Evolutionary conservation across 2,888 invertebrate genomes (phyloP).

Genomic region (Neoascia interrupta): DNA sequence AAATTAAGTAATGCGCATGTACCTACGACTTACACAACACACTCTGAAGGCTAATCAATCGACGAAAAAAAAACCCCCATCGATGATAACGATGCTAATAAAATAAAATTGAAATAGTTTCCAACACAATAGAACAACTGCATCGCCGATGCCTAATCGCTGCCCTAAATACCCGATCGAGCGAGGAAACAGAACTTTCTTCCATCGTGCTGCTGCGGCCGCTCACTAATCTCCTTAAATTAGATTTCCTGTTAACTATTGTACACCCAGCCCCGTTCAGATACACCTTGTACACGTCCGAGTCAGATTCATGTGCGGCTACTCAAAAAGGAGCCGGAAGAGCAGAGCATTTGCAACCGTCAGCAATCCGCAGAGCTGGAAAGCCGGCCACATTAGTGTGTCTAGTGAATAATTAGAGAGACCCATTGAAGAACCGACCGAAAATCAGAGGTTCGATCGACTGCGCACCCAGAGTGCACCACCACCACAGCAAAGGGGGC

Average conservation of each 20-base stretch:
- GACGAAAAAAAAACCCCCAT: too few relatives aligned
- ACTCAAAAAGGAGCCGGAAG: neutral
- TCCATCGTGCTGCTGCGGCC: slow-evolving; percentile 34
- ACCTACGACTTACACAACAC: too few relatives aligned
- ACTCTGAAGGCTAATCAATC: too few relatives aligned
- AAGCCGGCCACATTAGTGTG: slow-evolving; percentile 61
- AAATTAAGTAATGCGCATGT: slow-evolving; percentile 6
- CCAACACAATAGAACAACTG: too few relatives aligned
- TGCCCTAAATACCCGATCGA: slow-evolving; percentile 60
- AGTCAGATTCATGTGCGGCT: slow-evolving; percentile 59
- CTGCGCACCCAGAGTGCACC: too few relatives aligned
- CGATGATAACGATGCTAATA: too few relatives aligned
- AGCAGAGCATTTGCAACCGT: slow-evolving; percentile 20
- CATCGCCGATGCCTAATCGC: too few relatives aligned
- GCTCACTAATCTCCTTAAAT: slow-evolving; percentile 66
- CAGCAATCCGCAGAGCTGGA: slow-evolving; percentile 43
- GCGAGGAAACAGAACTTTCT: slow-evolving; percentile 55
- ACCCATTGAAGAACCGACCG: slow-evolving; percentile 57
- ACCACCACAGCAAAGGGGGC: slow-evolving; percentile 12
- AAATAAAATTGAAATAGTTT: too few relatives aligned
- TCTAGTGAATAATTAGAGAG: slow-evolving; percentile 67
- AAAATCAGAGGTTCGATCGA: slow-evolving; percentile 57
- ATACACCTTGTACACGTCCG: slow-evolving; percentile 47
- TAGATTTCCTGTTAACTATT: slow-evolving; percentile 69
- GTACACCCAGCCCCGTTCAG: slow-evolving; percentile 50